Base-by-base conservation (phyloP, 1,140 invertebrate species). In the Lordiphosa stackelbergi region DNA sequence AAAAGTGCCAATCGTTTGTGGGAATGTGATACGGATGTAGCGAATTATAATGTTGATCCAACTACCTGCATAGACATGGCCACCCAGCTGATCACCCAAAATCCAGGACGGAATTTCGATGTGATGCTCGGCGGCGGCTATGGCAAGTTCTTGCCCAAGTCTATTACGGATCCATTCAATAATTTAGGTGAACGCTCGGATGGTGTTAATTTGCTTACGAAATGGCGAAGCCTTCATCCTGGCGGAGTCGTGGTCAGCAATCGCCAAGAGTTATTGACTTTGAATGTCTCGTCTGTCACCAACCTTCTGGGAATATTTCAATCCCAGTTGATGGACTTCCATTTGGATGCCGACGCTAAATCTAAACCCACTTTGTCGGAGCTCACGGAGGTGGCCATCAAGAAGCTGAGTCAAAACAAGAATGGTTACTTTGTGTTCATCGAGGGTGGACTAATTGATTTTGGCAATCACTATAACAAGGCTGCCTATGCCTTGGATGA, bases 361-460 rank as follows among this genome's bases (percentile, higher is more conserved):
- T 93, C 85, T 53, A 92, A 86, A 90, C 94, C 94, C 1, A 93
- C 94, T 0, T 85, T 96, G 2, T 89, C 89, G 1, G 93, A 95
- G 83, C 95, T 96, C 93, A 94, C 93, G 0, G 88, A 90, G 66
- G 91, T 91, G 43, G 93, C 95, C 3, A 91, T 96, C 5, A 89
- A 92, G 59, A 88, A 95, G n/a, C 87, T 95, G 0, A 87, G 88
- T 13, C 91, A 91, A 63, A 92, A 92, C 66, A n/a, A 83, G 0
- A 90, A 93, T 8, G 94, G 95, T 5, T 92, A 87, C 62, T 90
- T 92, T 46, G 78, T 91, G 1, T 91, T 92, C 34, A 89, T 92
- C 11, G 92, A 92, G 88, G 92, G 90, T 55, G 93, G 93, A 2
- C 89, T 92, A 53, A 94, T 95, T 43, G 93, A 95, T 87, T 91